phyloP scores from a whole-genome alignment of 2,888 invertebrate species.

The Agonum fuliginosum region DNA sequence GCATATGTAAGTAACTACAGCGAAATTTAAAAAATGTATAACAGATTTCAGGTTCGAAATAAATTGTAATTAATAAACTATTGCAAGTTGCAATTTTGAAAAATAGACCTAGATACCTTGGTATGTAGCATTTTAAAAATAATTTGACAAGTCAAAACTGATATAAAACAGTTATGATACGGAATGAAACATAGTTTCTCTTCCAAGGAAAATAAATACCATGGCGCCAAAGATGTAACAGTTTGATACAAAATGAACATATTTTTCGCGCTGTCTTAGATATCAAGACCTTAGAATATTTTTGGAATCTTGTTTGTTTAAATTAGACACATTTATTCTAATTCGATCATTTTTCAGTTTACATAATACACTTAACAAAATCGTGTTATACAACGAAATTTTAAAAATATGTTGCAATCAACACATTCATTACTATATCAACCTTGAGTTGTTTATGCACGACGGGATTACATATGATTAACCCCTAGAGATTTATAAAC shows the following conservation, averaged over 20 bases:
- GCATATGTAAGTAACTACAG: too few species aligned
- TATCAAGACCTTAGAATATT: conserved; percentile 39
- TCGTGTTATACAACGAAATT: background rate
- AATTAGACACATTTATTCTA: conserved; percentile 25
- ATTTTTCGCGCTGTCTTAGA: conserved; percentile 37
- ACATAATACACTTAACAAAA: background rate
- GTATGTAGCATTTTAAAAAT: background rate
- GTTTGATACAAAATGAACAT: conserved; percentile 20
- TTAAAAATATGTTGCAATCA: too few species aligned
- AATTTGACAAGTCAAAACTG: background rate
- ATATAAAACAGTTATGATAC: conserved; percentile 4
- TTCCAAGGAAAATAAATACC: conserved; percentile 32
- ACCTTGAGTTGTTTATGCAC: background rate
- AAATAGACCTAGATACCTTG: too few species aligned
- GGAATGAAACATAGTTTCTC: conserved; percentile 14
- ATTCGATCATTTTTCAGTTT: background rate
- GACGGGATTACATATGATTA: too few species aligned
- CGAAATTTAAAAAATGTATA: too few species aligned
- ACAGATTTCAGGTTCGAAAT: too few species aligned
- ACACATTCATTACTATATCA: background rate
- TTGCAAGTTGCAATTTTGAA: too few species aligned
- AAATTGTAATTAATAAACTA: too few species aligned
- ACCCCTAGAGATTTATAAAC: too few species aligned
- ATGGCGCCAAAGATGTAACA: conserved; percentile 13
- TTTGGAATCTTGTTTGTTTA: conserved; percentile 49